Conservation (phyloP, 37 sponge, comb jelly and placozoan species). For the Oopsacas minuta region DNA sequence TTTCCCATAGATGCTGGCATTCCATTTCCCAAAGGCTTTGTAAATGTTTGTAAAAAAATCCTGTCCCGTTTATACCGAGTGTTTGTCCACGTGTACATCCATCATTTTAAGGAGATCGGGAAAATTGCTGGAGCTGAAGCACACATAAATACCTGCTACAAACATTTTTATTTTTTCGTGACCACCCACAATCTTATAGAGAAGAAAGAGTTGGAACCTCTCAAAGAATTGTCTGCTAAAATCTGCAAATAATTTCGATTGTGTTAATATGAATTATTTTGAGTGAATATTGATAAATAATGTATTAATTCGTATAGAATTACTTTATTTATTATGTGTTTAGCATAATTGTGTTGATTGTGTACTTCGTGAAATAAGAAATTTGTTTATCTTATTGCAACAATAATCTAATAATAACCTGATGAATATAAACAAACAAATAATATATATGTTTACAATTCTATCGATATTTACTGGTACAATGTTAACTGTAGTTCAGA, state of each 20-base stretch:
- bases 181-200: slow-evolving; percentile 49
- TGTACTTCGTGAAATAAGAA: no score
- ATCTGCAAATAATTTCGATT: neutral
- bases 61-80: slow-evolving; percentile 74
- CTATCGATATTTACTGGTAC: no score
- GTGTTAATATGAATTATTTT: neutral
- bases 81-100: slow-evolving; percentile 89
- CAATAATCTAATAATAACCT: no score
- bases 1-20: slow-evolving; percentile 61
- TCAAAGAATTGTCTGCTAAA: slow-evolving; percentile 24
- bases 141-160: slow-evolving; percentile 82
- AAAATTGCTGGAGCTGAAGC: slow-evolving; percentile 87
- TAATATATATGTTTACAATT: no score
- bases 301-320: neutral
- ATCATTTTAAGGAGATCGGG: slow-evolving; percentile 74
- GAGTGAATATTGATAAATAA: neutral
- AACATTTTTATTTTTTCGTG: slow-evolving; percentile 85
- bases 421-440: no score
- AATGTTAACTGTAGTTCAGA: no score
- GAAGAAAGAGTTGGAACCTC: slow-evolving; percentile 69
- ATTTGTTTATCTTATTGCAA: no score
- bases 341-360: no score
- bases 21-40: slow-evolving; percentile 73
- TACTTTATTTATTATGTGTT: neutral
- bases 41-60: slow-evolving; percentile 69